Evolutionary conservation across 2,797 vertebrate genomes (phyloP).

Genomic region (Gorsachius magnificus): DNA sequence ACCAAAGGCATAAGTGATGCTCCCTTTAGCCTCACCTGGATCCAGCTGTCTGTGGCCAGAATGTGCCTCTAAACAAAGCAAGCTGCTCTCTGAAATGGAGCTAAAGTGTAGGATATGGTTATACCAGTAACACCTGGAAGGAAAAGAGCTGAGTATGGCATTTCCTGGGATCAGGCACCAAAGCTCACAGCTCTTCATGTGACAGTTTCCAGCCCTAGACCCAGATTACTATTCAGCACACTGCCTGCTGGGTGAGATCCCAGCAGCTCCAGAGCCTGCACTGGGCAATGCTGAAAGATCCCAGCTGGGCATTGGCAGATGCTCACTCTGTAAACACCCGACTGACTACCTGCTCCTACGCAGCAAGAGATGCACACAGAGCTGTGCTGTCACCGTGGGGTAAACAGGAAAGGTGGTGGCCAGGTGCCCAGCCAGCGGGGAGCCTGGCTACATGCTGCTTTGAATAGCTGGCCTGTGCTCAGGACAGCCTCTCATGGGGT

Average conservation of each 20-base stretch:
- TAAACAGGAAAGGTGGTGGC: conserved; percentile 62
- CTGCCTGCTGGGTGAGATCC: not conserved
- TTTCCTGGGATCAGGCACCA: not conserved
- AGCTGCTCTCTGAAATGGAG: not conserved
- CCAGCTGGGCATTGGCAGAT: not conserved
- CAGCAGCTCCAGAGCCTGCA: not conserved
- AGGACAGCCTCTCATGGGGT: not conserved
- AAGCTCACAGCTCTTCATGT: not conserved
- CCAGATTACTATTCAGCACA: not conserved
- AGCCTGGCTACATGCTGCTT: not conserved
- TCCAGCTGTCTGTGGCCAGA: not conserved
- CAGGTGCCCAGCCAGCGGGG: not conserved
- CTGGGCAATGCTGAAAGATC: not conserved
- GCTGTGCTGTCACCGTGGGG: not conserved
- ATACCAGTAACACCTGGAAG: not conserved
- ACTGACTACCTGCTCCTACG: not conserved
- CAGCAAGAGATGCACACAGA: not conserved
- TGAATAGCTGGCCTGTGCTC: conserved; percentile 4
- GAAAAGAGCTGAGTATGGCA: rapidly evolving
- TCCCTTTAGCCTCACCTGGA: not conserved
- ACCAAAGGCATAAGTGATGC: not conserved
- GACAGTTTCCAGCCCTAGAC: not conserved
- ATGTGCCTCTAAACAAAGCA: not conserved
- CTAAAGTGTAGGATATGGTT: not conserved
- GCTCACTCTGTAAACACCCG: not conserved